Conservation (phyloP, 2,113 vertebrate species). For the Numida meleagris region DNA sequence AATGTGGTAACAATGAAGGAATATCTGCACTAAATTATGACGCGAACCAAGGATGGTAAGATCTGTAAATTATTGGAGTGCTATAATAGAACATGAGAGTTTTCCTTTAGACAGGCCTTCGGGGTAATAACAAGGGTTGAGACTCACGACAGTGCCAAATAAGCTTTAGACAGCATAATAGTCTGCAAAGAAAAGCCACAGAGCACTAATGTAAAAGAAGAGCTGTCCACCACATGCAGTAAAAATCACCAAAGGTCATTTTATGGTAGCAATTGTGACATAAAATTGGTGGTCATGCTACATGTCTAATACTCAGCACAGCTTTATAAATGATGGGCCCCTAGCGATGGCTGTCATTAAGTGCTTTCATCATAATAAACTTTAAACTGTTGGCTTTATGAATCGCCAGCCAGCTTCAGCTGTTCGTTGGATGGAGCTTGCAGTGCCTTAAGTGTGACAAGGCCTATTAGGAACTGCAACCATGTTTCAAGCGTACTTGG, state of each 20-base stretch:
- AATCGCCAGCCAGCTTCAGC: slow-evolving; percentile 89
- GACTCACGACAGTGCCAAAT: slow-evolving; percentile 84
- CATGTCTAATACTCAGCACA: slow-evolving; percentile 89
- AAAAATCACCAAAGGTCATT: slow-evolving; percentile 90
- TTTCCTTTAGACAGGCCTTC: slow-evolving; percentile 81
- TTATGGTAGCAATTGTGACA: slow-evolving; percentile 89
- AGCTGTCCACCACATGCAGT: slow-evolving; percentile 87
- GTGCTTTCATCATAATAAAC: slow-evolving; percentile 93
- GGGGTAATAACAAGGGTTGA: slow-evolving; percentile 88
- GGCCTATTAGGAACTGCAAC: slow-evolving; percentile 90
- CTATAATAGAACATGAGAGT: slow-evolving; percentile 79
- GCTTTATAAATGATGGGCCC: slow-evolving; percentile 88
- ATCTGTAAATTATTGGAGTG: slow-evolving; percentile 80
- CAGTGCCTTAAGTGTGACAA: slow-evolving; percentile 89
- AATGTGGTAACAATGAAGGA: slow-evolving; percentile 72
- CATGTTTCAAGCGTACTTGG: slow-evolving; percentile 87
- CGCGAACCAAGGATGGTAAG: slow-evolving; percentile 76
- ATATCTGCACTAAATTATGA: slow-evolving; percentile 82
- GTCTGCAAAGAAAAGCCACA: slow-evolving; percentile 85
- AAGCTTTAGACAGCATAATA: slow-evolving; percentile 88
- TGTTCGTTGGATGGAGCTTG: slow-evolving; percentile 86
- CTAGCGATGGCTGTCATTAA: slow-evolving; percentile 91
- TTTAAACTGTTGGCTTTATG: slow-evolving; percentile 93
- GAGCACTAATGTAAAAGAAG: slow-evolving; percentile 88
- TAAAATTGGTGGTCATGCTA: slow-evolving; percentile 90